These are phyloP conservation scores for Plecturocebus donacophilus DNA, from an alignment of 2,113 vertebrate species.

Conservation along the genomic window DNA sequence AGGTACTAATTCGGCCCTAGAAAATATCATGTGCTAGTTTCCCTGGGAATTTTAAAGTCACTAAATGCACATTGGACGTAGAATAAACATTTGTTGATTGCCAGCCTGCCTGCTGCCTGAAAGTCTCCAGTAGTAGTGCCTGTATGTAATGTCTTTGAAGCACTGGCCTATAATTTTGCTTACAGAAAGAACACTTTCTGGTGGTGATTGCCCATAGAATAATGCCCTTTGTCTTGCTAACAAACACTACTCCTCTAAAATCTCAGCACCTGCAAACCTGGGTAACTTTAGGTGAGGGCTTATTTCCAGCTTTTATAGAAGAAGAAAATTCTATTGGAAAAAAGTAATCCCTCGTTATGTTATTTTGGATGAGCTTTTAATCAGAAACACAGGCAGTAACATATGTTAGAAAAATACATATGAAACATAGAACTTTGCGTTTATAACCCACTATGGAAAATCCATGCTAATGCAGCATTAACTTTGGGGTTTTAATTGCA, in stretches of 20 bases:
- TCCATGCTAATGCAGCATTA: slow-evolving; percentile 61
- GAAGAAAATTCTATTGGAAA: slow-evolving; percentile 53
- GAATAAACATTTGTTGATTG: slow-evolving; percentile 33
- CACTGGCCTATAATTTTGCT: slow-evolving; percentile 63
- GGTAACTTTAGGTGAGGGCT: slow-evolving; percentile 62
- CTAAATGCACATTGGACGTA: slow-evolving; percentile 26
- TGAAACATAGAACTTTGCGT: slow-evolving; percentile 67
- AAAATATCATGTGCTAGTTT: slow-evolving; percentile 1
- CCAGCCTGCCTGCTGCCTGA: neutral
- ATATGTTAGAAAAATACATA: slow-evolving; percentile 72
- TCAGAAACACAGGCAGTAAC: slow-evolving; percentile 66
- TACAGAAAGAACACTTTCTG: slow-evolving; percentile 61
- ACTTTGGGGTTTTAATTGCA: slow-evolving; percentile 79
- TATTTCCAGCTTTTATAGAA: slow-evolving; percentile 67
- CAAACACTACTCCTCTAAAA: slow-evolving; percentile 29
- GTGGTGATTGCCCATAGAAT: slow-evolving; percentile 46
- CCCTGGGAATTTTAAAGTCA: slow-evolving; percentile 46
- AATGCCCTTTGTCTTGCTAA: slow-evolving; percentile 48
- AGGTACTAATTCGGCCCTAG: neutral
- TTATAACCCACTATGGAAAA: slow-evolving; percentile 74
- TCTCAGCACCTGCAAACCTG: slow-evolving; percentile 37
- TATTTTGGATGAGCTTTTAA: slow-evolving; percentile 70
- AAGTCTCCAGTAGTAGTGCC: slow-evolving; percentile 27
- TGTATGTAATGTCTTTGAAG: slow-evolving; percentile 50
- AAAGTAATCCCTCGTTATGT: slow-evolving; percentile 66